Base-by-base conservation (phyloP, 2,797 vertebrate genomes). In the Epinephelus awoara region DNA sequence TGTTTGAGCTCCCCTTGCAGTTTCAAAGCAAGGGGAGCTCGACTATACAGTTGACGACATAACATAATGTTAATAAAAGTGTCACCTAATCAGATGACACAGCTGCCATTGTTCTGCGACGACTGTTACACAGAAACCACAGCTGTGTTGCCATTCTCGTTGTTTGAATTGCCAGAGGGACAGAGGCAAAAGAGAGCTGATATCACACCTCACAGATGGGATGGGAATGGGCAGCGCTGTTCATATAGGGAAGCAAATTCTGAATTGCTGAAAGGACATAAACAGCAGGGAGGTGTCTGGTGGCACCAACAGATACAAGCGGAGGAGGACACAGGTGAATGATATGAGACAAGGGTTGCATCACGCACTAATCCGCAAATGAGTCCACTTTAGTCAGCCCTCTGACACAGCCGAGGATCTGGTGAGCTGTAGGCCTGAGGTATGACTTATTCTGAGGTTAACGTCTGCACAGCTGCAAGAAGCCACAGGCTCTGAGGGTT, bases 101-200 rank as follows among this genome's bases (percentile, higher is more conserved):
- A 87, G 85, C 89, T 91, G 87, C 75, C 65, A 83, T 86, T 88
- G 86, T 90, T 79, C 23, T 56, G 23, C 17, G 0, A 44, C 34
- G 61, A 62, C 62, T 72, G 69, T 51, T 29, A 54, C 44, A 47
- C 70, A 77, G 57, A 29, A 86, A 74, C 6, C 77, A 69, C 86
- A 88, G 89, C 86, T 89, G 84, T 83, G 86, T 75, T 90, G 76
- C 52, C 46, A 54, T 47, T 79, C 80, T 79, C 72, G 85, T 87
- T 87, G 79, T 87, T 82, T 49, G 61, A 72, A 88, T 62, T 59
- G 80, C 84, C 85, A 42, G 49, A 71, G 75, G 79, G 80, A 77
- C 69, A 61, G 34, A 78, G 73, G 27, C n/a, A 63, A 69, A 81
- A n/a, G 47, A 63, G 73, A 75, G 51, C 54, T 78, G 77, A 69